Evolutionary conservation across 2,888 invertebrate genomes (phyloP), one percentile per base, ranked within the genome.

Genomic region (Sesamia inferens): DNA sequence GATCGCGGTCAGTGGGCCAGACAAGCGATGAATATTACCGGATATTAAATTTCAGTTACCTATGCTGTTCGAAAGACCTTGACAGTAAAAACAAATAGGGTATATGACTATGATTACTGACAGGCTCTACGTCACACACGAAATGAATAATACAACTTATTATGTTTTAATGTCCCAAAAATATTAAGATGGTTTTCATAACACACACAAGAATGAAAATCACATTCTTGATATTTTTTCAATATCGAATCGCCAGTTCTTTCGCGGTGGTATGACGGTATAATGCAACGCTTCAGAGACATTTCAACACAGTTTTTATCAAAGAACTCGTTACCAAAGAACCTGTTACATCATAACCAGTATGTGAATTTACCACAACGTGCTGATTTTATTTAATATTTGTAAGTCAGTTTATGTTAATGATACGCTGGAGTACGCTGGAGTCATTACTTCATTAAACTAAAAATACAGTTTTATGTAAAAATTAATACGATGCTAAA

Each of bases 1-100:
- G 82, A 95, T 92, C 89, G 92, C 94, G 95, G 95, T 94, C 93
- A 96, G 92, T 95, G 90, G 94, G 95, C 94, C 95, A 95, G 94
- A 94, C 89, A 90, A 92, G 87, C 90, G 91, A 92, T 91, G 91
- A 93, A 86, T 88, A 91, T 89, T 93, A 92, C 93, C 94, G 94
- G 95, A 95, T 94, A 93, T 92, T 88, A 82, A 88, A 90, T 88
- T 88, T 88, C 87, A 87, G 87, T 82, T 87, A 87, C 87, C 86
- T 88, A 89, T 87, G 86, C 88, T 87, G 84, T 88, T 88, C 82
- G 72, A 83, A 79, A 86, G 89, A 88, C 92, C 91, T 92, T 92
- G 91, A 88, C 89, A 89, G 86, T 88, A 85, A 88, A 86, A 87
- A 66, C 62, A 74, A 79, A 80, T 77, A 75, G 74, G 71, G 71